These are phyloP conservation scores for Pogonocherus hispidulus DNA, from an alignment of 2,888 invertebrate genomes.

Conservation along the genomic window DNA sequence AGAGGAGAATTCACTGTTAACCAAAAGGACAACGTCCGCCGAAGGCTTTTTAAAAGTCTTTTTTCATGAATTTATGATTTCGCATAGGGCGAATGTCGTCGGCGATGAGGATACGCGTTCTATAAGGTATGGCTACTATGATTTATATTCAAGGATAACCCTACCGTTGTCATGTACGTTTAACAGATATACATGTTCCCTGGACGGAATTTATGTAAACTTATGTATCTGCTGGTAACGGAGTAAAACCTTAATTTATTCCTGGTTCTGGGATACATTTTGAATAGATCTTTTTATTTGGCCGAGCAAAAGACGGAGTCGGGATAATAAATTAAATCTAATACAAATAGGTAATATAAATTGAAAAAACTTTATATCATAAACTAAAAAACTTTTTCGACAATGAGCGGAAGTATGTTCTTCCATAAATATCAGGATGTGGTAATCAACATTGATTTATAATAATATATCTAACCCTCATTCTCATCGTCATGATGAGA, in stretches of 20 bases:
- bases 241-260: constrained; percentile 26
- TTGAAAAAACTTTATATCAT: too few species aligned
- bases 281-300: background rate
- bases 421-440: too few species aligned
- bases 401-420: too few species aligned
- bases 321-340: background rate
- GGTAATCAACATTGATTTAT: too few species aligned
- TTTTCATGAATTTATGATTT: constrained; percentile 29
- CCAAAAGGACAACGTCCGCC: background rate
- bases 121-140: constrained; percentile 23
- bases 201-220: constrained; percentile 28
- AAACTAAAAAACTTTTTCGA: too few species aligned
- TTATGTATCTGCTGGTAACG: constrained; percentile 16
- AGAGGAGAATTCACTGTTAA: too few species aligned
- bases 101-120: constrained; percentile 25
- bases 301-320: background rate
- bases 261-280: constrained; percentile 14
- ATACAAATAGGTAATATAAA: background rate
- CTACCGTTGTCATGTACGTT: constrained; percentile 33
- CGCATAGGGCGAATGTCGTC: constrained; percentile 27
- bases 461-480: too few species aligned
- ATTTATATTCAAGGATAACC: constrained; percentile 36
- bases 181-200: constrained; percentile 33
- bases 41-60: constrained; percentile 24
- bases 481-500: too few species aligned